phyloP scores from a whole-genome alignment of 1,140 invertebrate genomes.

The Trachymyrmex septentrionalis region DNA sequence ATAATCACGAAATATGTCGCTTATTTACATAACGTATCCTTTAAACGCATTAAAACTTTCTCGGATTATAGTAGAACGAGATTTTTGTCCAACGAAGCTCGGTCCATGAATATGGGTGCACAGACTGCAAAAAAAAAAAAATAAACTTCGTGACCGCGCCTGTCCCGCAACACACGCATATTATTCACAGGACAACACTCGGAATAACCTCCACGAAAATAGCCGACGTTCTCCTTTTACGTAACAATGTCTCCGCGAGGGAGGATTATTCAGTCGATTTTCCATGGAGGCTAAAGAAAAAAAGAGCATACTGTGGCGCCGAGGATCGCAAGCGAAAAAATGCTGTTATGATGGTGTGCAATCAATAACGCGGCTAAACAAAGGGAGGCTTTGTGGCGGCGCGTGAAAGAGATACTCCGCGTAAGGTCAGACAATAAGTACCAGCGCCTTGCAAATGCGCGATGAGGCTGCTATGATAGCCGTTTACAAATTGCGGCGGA shows the following conservation, averaged over 20 bases:
- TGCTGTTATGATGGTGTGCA: conserved; percentile 68
- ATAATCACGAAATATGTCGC: conserved; percentile 17
- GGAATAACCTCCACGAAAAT: background rate
- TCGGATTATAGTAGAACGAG: conserved; percentile 4
- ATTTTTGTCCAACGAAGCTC: background rate
- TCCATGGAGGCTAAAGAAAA: background rate
- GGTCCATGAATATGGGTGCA: background rate
- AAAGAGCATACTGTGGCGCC: conserved; percentile 25
- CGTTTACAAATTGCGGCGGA: conserved; percentile 69
- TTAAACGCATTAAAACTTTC: conserved; percentile 23
- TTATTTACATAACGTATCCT: conserved; percentile 24
- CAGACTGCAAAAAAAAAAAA: background rate
- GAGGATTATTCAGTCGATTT: background rate
- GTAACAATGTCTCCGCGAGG: conserved; percentile 9
- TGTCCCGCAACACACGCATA: conserved; percentile 51
- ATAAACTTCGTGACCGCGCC: conserved; percentile 26
- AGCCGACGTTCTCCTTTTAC: background rate
- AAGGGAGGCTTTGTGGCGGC: conserved; percentile 71
- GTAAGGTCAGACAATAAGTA: conserved; percentile 77
- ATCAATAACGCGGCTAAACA: conserved; percentile 79
- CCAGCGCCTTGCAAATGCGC: conserved; percentile 51
- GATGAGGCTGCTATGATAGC: conserved; percentile 65
- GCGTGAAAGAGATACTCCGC: conserved; percentile 61
- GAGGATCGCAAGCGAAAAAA: conserved; percentile 28
- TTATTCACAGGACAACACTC: background rate